phyloP scores from a whole-genome alignment of 2,113 vertebrate genomes.

The Salvelinus alpinus region DNA sequence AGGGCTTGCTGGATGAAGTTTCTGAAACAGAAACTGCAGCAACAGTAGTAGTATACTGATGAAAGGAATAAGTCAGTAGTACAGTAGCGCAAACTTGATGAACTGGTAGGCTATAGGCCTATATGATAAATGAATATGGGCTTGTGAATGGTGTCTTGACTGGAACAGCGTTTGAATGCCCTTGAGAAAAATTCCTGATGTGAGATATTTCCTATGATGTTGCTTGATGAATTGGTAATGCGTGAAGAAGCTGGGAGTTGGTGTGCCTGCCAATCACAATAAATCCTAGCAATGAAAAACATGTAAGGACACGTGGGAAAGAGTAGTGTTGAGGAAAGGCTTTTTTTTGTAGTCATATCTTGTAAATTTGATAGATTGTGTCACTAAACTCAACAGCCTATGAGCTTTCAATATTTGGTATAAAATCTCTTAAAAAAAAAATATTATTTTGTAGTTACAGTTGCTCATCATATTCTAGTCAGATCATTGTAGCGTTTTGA shows the following conservation, averaged over 20 bases:
- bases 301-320: background rate
- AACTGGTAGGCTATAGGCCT: too few relatives aligned
- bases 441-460: too few relatives aligned
- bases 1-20: background rate
- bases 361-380: too few relatives aligned
- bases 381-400: too few relatives aligned
- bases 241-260: background rate
- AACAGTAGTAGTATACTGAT: background rate
- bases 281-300: background rate
- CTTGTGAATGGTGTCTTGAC: background rate
- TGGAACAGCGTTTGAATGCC: slow-evolving; percentile 26
- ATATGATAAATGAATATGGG: too few relatives aligned
- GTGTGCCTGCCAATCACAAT: background rate
- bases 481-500: too few relatives aligned
- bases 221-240: background rate
- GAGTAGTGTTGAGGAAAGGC: background rate
- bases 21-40: background rate
- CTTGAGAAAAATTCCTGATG: slow-evolving; percentile 6
- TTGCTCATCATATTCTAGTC: too few relatives aligned
- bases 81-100: background rate
- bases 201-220: slow-evolving; percentile 23
- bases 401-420: too few relatives aligned
- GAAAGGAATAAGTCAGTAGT: background rate
- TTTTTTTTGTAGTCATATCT: background rate
- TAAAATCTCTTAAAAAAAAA: too few relatives aligned